Base-by-base conservation (phyloP, 2,113 vertebrate genomes). In the Petroica traversi region DNA sequence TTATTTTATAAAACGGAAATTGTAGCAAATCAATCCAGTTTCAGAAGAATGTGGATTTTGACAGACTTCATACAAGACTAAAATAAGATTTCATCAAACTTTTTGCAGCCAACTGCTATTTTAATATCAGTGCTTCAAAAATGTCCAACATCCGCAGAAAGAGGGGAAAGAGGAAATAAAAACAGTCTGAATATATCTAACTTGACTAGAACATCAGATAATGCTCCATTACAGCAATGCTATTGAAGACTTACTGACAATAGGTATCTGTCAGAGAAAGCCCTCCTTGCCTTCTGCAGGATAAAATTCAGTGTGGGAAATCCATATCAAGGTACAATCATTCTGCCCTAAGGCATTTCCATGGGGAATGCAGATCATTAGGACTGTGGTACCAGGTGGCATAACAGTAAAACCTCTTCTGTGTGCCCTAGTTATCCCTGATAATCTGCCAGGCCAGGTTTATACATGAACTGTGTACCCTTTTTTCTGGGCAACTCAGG, bases 31-130 rank as follows among this genome's bases (percentile, higher is more conserved):
- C 52, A 66, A 40, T 62, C 25, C n/a, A 7, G 9, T 81, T 88
- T 86, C 51, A 81, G 79, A 91, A 94, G 24, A 77, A 59, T 31
- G 51, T 86, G 29, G 19, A 77, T 84, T 95, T 92, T 94, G 68
- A 75, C 36, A 66, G 41, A 48, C 59, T 88, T 51, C 43, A 38
- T 86, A 6, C 52, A 67, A 55, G 38, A 73, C 23, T 86, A 31
- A 83, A 95, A 62, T 62, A 80, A 83, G 46, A 77, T 81, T 81
- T 92, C 36, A 58, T 85, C 62, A 69, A 88, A 62, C 15, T 48
- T 88, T 80, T 73, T 92, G 22, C 63, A 88, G 29, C 24, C 46
- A 76, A 52, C 34, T 88, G 41, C 51, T 91, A n/a, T 91, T 93
- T 93, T 90, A 74, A 67, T 80, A 61, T 34, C 26, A 77, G 38